phyloP scores from a whole-genome alignment of 2,888 invertebrate species.

The Penaeus monodon region DNA sequence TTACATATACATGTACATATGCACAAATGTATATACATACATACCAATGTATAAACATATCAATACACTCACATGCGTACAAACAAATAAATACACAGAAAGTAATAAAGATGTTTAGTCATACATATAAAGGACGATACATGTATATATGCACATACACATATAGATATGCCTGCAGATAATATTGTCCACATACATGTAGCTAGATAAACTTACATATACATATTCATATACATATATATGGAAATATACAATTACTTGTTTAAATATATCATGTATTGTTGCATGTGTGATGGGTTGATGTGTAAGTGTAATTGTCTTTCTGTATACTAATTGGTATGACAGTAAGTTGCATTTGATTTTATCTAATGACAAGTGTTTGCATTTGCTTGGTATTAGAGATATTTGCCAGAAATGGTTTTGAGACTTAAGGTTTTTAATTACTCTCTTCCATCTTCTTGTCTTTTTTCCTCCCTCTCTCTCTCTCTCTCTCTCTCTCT shows the following conservation, averaged over 20 bases:
- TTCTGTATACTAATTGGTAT: too few species aligned
- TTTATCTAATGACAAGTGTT: too few species aligned
- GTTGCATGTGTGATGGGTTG: too few species aligned
- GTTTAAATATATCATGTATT: too few species aligned
- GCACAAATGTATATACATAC: slow-evolving; percentile 24
- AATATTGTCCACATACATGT: slow-evolving; percentile 13
- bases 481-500: too few species aligned
- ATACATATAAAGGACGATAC: slow-evolving; percentile 27
- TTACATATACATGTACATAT: slow-evolving; percentile 18
- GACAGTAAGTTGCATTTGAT: too few species aligned
- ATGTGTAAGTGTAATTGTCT: too few species aligned
- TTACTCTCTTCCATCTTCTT: too few species aligned
- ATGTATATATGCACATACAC: slow-evolving; percentile 6
- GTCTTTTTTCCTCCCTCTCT: too few species aligned
- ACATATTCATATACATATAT: slow-evolving; percentile 2
- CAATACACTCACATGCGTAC: slow-evolving; percentile 18
- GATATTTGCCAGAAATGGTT: too few species aligned
- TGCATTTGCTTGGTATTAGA: too few species aligned
- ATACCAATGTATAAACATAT: slow-evolving; percentile 31
- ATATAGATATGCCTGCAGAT: background rate
- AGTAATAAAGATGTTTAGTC: slow-evolving; percentile 13
- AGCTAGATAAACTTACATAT: background rate
- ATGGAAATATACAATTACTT: background rate
- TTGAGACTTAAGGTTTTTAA: too few species aligned
- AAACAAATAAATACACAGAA: slow-evolving; percentile 12